Evolutionary conservation across 2,888 invertebrate genomes (phyloP), one percentile per base, ranked within the genome.

Genomic region (Margaritifera margaritifera): DNA sequence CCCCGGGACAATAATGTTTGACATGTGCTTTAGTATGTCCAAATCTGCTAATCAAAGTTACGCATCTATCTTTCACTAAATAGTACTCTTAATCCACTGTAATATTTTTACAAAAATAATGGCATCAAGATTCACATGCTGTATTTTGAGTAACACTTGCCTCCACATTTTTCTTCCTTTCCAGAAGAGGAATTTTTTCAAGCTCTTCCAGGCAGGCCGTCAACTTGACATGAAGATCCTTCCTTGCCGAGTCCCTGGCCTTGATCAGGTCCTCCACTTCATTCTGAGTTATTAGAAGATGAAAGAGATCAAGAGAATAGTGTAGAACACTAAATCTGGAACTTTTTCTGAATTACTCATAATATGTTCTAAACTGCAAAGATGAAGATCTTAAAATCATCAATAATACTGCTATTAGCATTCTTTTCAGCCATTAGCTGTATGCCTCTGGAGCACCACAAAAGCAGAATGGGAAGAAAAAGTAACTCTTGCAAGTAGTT

Each of bases 151-250:
- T 57, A 22, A 22, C 50, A 24, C 68, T 62, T 71, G 84, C 86
- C 77, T 82, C 71, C 6, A 86, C 78, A 63, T 74, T 69, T 22
- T 80, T 66, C 22, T 72, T 71, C 63, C 85, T 72, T 24, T 77
- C 71, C 52, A 80, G 77, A 1, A 85, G 60, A 18, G 85, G 84
- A 53, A 85, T 72, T 15, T 72, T 73, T n/a, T 74, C 72, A 53
- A 85, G 57, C 58, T 85, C 84, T 8, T 73, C 72, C 1, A 86
- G 64, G 70, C 81, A 84, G 6, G 60, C 70, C 42, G 65, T 74
- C 60, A 85, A 72, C 58, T 79, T 82, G 8, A 69, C 64, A 70
- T 81, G 68, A 42, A 84, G 73, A 8, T 80, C 77, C 59, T 68
- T 64, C n/a, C 84, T 68, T 3, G 80, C 69, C 15, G 66, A 63